These are phyloP conservation scores for Glaucidium brasilianum DNA, from an alignment of 2,113 vertebrate species.

Conservation along the genomic window DNA sequence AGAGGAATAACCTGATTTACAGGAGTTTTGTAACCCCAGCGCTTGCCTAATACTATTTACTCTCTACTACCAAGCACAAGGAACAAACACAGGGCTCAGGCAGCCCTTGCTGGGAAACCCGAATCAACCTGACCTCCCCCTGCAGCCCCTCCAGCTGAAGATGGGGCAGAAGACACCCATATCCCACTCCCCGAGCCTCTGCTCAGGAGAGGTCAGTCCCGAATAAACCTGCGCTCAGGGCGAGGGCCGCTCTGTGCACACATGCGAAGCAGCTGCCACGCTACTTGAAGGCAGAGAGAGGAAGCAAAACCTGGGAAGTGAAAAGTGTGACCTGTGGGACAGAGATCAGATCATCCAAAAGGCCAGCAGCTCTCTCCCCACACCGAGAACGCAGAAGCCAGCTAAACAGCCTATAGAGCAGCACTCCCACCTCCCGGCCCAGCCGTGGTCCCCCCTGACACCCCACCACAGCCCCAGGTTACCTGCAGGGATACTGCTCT, in stretches of 20 bases:
- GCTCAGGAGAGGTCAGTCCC: too few species aligned
- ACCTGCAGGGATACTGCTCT: accelerated
- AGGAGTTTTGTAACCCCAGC: neutral
- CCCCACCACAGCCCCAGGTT: accelerated
- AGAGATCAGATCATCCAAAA: neutral
- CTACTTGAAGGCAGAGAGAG: neutral
- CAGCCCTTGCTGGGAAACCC: too few species aligned
- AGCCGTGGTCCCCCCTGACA: accelerated
- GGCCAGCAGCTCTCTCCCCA: accelerated
- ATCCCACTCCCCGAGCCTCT: accelerated
- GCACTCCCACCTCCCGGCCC: accelerated
- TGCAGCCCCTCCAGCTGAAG: neutral
- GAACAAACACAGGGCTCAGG: neutral
- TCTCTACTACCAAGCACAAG: neutral
- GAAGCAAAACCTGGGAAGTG: neutral
- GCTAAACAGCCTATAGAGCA: neutral
- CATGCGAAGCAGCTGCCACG: accelerated
- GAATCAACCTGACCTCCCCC: too few species aligned
- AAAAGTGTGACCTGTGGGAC: accelerated
- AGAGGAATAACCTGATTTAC: neutral
- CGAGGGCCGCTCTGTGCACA: too few species aligned
- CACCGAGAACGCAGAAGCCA: accelerated
- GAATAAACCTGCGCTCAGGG: neutral
- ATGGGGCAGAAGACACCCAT: neutral
- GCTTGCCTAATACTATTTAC: neutral